phyloP scores from a whole-genome alignment of 2,797 vertebrate genomes.

The Anabacerthia variegaticeps region DNA sequence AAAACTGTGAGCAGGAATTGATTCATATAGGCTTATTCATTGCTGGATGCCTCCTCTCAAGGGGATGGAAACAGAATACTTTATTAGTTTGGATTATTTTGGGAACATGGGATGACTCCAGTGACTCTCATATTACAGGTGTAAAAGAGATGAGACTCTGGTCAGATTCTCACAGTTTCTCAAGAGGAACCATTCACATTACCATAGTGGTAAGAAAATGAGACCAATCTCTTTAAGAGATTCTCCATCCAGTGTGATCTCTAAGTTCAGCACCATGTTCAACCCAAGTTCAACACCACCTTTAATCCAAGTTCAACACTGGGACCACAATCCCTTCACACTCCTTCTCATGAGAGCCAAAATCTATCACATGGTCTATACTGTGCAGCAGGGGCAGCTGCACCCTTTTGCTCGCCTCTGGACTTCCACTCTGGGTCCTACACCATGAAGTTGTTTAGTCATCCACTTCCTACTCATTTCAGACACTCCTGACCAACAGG shows the following conservation, averaged over 20 bases:
- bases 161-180: neutral
- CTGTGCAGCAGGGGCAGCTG: neutral
- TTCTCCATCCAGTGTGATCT: rapidly evolving
- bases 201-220: neutral
- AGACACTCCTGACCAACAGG: neutral
- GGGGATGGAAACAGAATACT: neutral
- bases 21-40: neutral
- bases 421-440: neutral
- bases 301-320: neutral
- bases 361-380: neutral
- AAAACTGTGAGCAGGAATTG: neutral
- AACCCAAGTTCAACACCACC: rapidly evolving
- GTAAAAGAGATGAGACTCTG: neutral
- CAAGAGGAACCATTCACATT: neutral
- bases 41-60: neutral
- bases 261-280: rapidly evolving
- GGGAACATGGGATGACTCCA: neutral
- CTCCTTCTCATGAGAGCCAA: neutral
- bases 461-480: neutral
- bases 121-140: neutral
- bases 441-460: neutral
- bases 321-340: neutral
- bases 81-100: neutral
- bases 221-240: neutral
- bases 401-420: neutral